phyloP scores from a whole-genome alignment of 2,113 vertebrate species.

The Pholis gunnellus region DNA sequence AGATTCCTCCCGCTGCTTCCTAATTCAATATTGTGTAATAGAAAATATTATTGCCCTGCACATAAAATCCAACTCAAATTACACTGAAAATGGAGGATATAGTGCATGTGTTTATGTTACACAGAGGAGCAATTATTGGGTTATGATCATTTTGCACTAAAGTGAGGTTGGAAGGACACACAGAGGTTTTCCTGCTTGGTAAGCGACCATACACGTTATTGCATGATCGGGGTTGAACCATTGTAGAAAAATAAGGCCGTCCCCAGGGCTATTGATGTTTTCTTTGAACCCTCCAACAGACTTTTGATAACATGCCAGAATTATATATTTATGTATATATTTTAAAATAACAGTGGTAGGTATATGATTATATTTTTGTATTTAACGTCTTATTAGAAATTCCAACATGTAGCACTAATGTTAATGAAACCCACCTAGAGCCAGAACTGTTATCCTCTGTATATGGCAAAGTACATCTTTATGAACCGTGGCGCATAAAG shows the following conservation, averaged over 20 bases:
- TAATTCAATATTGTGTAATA: slow-evolving; percentile 64
- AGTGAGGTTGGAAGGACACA: slow-evolving; percentile 38
- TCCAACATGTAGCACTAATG: neutral
- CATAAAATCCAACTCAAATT: slow-evolving; percentile 53
- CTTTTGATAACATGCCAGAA: neutral
- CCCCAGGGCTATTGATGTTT: neutral
- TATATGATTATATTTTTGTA: neutral
- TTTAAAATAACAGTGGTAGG: neutral
- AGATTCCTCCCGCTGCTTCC: slow-evolving; percentile 46
- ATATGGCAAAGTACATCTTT: too few species aligned
- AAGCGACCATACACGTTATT: neutral
- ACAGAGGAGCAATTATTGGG: slow-evolving; percentile 41
- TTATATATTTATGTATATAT: neutral
- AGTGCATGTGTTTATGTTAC: slow-evolving; percentile 49
- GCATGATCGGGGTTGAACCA: neutral
- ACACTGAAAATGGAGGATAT: slow-evolving; percentile 43
- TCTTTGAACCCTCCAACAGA: slow-evolving; percentile 21
- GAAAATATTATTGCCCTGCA: slow-evolving; percentile 47
- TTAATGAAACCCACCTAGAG: too few species aligned
- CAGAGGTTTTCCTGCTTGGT: slow-evolving; percentile 26
- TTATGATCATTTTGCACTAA: slow-evolving; percentile 46
- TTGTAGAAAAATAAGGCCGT: slow-evolving; percentile 2
- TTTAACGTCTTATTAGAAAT: neutral
- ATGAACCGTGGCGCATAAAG: too few species aligned
- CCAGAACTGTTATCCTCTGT: too few species aligned